Conservation (phyloP, 2,113 vertebrate species). For the Butorides virescens region DNA sequence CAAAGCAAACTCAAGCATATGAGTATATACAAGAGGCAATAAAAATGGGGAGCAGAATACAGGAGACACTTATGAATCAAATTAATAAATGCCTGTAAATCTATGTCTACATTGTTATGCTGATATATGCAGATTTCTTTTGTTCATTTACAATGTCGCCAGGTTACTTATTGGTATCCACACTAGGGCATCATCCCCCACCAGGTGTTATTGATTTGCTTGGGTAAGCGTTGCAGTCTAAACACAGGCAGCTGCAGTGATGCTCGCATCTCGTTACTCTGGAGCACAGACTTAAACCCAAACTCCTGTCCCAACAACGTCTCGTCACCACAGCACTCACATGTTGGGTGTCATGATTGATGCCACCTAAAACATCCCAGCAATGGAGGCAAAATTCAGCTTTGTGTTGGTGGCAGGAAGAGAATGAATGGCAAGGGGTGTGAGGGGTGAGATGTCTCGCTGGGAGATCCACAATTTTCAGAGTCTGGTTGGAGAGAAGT, state of each 20-base stretch:
- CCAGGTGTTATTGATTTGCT: not conserved
- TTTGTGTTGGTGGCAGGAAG: not conserved
- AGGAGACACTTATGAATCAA: not conserved
- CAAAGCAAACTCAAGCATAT: slow-evolving; percentile 21
- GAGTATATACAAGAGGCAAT: not conserved
- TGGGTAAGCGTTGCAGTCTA: not conserved
- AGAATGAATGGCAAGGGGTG: not conserved
- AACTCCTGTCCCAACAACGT: not conserved
- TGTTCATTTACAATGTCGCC: not conserved
- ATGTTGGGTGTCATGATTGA: accelerated
- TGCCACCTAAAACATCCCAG: not conserved
- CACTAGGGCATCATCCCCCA: not conserved
- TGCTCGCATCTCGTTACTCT: not conserved
- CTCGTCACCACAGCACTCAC: not conserved
- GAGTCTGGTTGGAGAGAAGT: not conserved
- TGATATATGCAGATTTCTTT: not conserved
- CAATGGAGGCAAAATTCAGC: not conserved
- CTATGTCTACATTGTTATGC: not conserved
- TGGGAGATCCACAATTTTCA: not conserved
- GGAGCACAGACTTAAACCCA: not conserved
- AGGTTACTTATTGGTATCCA: not conserved
- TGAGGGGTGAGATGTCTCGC: not conserved
- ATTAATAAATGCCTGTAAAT: not conserved
- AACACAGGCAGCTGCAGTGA: not conserved
- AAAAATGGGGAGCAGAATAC: not conserved